Percentiles rank a stretch among this genome's conserved stretches.
These are phyloP conservation scores for Bombus cullumanus DNA, from an alignment of 1,140 invertebrate species.

Conservation along the genomic window DNA sequence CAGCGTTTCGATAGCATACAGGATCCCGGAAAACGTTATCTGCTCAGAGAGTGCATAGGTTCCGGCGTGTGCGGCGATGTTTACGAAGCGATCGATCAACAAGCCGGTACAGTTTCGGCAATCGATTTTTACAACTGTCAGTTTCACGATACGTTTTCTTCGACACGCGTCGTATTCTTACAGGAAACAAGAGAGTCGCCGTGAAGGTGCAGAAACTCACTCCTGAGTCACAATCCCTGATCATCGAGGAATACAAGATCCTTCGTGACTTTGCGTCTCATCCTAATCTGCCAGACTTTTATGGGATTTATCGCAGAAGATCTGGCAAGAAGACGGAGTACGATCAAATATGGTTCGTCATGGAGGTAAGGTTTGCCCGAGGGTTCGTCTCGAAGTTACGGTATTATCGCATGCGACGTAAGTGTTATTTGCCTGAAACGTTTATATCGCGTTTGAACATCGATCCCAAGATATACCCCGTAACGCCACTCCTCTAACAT, in stretches of 20 bases:
- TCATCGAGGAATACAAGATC: slow-evolving; percentile 94
- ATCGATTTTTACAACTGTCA: too few species aligned
- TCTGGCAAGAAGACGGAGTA: slow-evolving; percentile 82
- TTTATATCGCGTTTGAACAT: slow-evolving; percentile 20
- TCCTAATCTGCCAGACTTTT: slow-evolving; percentile 92
- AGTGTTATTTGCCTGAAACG: slow-evolving; percentile 32
- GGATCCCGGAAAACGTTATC: slow-evolving; percentile 87
- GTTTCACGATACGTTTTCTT: neutral
- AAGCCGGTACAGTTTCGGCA: slow-evolving; percentile 82
- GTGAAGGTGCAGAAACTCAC: slow-evolving; percentile 91
- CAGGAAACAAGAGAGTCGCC: slow-evolving; percentile 88
- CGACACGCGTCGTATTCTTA: neutral
- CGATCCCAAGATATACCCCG: slow-evolving; percentile 4
- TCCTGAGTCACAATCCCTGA: slow-evolving; percentile 87
- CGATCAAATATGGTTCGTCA: slow-evolving; percentile 94
- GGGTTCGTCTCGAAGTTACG: neutral
- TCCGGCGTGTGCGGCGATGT: slow-evolving; percentile 90
- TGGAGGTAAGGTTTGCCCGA: slow-evolving; percentile 87
- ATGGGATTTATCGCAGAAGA: slow-evolving; percentile 90
- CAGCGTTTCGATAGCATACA: slow-evolving; percentile 84
- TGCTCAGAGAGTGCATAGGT: slow-evolving; percentile 87
- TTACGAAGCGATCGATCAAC: slow-evolving; percentile 88
- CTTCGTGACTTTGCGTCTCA: slow-evolving; percentile 90
- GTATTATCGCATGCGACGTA: neutral
- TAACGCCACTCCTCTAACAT: slow-evolving; percentile 45